Base-by-base conservation (phyloP, 2,888 invertebrate genomes). In the Drosophila limbata region DNA sequence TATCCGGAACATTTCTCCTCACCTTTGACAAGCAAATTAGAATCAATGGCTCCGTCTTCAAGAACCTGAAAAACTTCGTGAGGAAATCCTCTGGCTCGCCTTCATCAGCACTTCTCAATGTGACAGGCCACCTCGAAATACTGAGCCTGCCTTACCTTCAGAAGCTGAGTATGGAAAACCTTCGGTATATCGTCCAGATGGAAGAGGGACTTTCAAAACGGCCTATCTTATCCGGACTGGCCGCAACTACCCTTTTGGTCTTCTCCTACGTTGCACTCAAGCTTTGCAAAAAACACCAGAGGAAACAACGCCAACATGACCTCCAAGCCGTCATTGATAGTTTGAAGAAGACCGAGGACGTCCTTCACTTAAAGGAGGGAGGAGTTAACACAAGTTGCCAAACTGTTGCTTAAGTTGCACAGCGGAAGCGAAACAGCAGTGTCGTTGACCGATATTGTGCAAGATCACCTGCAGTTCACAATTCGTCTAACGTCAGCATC, bases 1-100 rank as follows among this genome's bases (percentile, higher is more conserved):
- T n/a, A 13, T 35, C 11, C 35, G 13, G 1, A 11, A 35, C 11
- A 35, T 40, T 42, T 39, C 40, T 48, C 66, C 53, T 57, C 35
- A n/a, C 13, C 4, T 35, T 5, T n/a, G n/a, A 35, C 35, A 35
- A 35, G 35, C 13, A 35, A n/a, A 5, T 35, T 13, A 35, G 35
- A 35, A 1, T n/a, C 4, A 35, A 35, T 35, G 35, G 35, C 35
- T 13, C 35, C 11, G 35, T 35, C 3, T 35, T n/a, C 35, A 35
- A 1, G 4, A 35, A 35, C 35, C 13, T 11, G 5, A 35, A 35
- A 35, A 35, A n/a, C n/a, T 35, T 35, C 35, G 35, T 35, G 35
- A 35, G 13, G n/a, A 35, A 35, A 35, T 35, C n/a, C 1, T n/a
- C 35, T 35, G 35, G 35, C 4, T 13, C 35, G 5, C 3, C 35